phyloP scores from a whole-genome alignment of 2,888 invertebrate species.

The Sepiola atlantica region DNA sequence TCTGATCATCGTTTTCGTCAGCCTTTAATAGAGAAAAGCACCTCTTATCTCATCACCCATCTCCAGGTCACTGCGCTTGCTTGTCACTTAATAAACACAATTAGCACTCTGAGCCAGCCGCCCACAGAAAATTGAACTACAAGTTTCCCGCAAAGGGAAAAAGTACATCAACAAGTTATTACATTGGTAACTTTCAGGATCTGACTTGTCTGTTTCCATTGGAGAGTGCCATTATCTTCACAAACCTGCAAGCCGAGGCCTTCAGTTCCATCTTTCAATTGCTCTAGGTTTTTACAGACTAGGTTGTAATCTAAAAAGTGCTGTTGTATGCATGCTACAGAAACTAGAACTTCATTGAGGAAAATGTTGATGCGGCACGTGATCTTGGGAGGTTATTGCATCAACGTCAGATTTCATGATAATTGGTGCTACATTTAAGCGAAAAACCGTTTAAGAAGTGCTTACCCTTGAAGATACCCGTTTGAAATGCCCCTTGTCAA shows the following conservation, averaged over 20 bases:
- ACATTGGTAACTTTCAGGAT: background rate
- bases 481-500: too few species aligned
- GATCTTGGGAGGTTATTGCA: too few species aligned
- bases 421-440: too few species aligned
- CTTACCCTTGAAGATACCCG: too few species aligned
- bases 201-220: background rate
- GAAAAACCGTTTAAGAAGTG: too few species aligned
- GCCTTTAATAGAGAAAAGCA: too few species aligned
- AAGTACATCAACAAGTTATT: background rate
- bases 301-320: background rate
- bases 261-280: background rate
- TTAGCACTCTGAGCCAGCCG: background rate
- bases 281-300: background rate
- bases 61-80: background rate
- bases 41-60: background rate
- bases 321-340: background rate
- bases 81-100: background rate
- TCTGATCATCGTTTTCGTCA: too few species aligned
- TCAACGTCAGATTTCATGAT: too few species aligned
- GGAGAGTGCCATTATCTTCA: background rate
- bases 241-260: background rate
- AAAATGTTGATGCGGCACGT: background rate
- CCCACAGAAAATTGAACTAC: background rate
- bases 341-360: background rate
- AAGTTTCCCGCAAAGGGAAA: background rate